Percentiles rank a stretch among this genome's conserved stretches.
These are phyloP conservation scores for Pseudopipra pipra DNA, from an alignment of 2,113 vertebrate genomes.

Conservation along the genomic window DNA sequence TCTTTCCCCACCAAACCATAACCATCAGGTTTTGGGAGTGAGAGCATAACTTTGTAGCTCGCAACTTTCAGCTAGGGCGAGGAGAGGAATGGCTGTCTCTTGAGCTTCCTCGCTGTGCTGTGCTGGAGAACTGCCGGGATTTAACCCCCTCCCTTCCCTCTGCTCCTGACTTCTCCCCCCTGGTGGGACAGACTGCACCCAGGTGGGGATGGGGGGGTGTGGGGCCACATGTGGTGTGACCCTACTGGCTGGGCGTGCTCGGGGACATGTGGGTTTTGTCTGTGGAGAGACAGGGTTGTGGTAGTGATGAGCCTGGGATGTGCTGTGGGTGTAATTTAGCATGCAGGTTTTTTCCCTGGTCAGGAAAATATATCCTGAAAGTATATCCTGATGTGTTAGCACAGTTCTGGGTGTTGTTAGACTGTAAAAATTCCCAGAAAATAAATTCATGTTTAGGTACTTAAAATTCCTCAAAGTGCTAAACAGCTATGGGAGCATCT, in stretches of 20 bases:
- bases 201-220: background rate
- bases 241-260: background rate
- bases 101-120: background rate
- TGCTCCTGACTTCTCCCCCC: background rate
- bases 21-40: background rate
- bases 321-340: background rate
- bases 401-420: background rate
- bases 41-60: background rate
- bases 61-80: background rate
- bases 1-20: background rate
- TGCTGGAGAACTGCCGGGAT: background rate
- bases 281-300: background rate
- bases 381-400: background rate
- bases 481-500: background rate
- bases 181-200: background rate
- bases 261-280: accelerated
- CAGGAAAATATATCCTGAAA: background rate
- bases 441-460: background rate
- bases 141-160: background rate
- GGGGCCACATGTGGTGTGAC: accelerated
- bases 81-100: background rate
- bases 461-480: accelerated
- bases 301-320: background rate
- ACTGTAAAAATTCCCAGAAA: background rate
- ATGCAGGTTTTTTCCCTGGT: background rate